Conservation (phyloP, 2,797 vertebrate genomes). For the Mormyrops boulengeri region DNA sequence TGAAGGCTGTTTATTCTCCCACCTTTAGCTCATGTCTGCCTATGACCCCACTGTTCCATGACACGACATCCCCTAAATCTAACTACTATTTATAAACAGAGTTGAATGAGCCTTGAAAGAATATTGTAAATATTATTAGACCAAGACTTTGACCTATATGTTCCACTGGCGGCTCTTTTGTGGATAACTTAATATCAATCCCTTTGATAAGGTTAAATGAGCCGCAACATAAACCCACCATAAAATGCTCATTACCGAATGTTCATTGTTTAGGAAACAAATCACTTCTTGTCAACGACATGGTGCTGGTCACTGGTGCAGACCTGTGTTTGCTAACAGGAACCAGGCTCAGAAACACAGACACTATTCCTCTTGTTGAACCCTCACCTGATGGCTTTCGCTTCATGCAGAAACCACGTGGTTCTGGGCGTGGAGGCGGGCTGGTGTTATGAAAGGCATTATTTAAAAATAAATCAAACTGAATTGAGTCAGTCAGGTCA, state of each 20-base stretch:
- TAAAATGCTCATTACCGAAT: not conserved
- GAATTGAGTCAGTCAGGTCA: too few species aligned
- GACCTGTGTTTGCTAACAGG: too few species aligned
- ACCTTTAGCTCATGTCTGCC: not conserved
- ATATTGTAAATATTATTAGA: not conserved
- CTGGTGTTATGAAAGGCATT: too few species aligned
- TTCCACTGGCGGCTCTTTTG: too few species aligned
- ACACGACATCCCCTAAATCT: not conserved
- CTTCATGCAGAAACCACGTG: too few species aligned
- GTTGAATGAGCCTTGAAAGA: not conserved
- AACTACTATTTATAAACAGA: not conserved
- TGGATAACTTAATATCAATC: too few species aligned
- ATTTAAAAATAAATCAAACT: too few species aligned
- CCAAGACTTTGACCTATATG: not conserved
- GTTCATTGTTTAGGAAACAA: not conserved
- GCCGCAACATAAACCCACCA: not conserved
- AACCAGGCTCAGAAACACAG: too few species aligned
- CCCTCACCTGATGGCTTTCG: too few species aligned
- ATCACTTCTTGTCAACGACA: not conserved
- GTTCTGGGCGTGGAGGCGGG: too few species aligned
- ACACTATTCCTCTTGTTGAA: too few species aligned
- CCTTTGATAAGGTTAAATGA: not conserved
- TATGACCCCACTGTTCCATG: not conserved
- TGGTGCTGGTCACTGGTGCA: too few species aligned
- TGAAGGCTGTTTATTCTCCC: not conserved